Evolutionary conservation across 2,888 invertebrate species (phyloP), one percentile per base, ranked within the genome.

Genomic region (Acleris holmiana): DNA sequence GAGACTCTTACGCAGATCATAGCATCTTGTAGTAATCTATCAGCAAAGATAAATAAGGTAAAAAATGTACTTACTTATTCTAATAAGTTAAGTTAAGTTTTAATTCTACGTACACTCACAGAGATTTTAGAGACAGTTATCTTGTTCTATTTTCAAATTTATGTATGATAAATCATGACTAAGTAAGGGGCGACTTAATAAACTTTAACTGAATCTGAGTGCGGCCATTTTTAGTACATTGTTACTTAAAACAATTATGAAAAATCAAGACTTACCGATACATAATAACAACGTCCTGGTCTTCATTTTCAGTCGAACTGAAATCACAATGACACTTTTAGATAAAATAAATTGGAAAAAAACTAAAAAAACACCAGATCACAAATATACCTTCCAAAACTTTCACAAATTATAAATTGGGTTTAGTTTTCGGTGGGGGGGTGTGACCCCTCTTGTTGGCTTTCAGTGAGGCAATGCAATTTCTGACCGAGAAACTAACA

Each of bases 261-360:
- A 51, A n/a, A 55, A 46, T 46, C 60, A 57, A 53, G 40, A 85
- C 91, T 89, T 73, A 92, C 91, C 88, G 66, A 89, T 71, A 70
- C 85, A 89, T 58, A 91, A 76, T 68, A 91, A 74, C 54, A 89
- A 72, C 63, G 84, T 82, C 73, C 82, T 82, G 69, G 80, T 78
- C 85, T 83, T 87, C 89, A 91, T 91, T 69, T 77, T 78, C 83
- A 87, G 86, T 85, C 89, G 85, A 86, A 89, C 91, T 91, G 91
- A 89, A 89, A 89, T 76, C 79, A 77, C 80, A 85, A 78, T 76
- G 74, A 73, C 76, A 79, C 77, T 74, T 70, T 70, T 67, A 68
- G 67, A 58, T 66, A 69, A 65, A 69, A 67, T 62, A 68, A 58
- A 66, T 57, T 56, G 53, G 18, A 48, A 62, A 64, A 66, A 55